Percentiles rank a stretch among this genome's conserved stretches.
Evolutionary conservation across 2,888 invertebrate species (phyloP).

Genomic region (Enchytraeus crypticus): DNA sequence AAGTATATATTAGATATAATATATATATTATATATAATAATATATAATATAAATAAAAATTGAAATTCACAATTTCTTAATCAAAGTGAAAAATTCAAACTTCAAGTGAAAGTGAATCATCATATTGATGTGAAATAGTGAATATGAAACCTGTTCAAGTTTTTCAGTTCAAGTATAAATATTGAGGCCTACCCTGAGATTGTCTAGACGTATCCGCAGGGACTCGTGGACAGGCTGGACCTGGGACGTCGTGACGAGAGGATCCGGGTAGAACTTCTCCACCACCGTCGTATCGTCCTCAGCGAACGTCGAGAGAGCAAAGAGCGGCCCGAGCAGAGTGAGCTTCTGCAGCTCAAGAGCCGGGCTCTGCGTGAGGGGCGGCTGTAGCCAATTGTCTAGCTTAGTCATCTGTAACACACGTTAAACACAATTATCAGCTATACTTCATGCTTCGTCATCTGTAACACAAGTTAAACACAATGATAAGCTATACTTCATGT

Average conservation of each 20-base stretch:
- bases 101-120: no score
- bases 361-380: slow-evolving; percentile 58
- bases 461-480: slow-evolving; percentile 16
- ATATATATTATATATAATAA: no score
- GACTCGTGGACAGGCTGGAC: slow-evolving; percentile 56
- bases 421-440: slow-evolving; percentile 51
- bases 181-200: no score
- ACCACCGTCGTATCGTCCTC: slow-evolving; percentile 80
- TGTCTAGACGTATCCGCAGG: slow-evolving; percentile 70
- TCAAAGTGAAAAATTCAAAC: no score
- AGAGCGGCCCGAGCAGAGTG: slow-evolving; percentile 82
- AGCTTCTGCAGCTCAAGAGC: slow-evolving; percentile 75
- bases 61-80: no score
- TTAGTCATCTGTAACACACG: slow-evolving; percentile 37
- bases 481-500: slow-evolving; percentile 58
- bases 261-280: slow-evolving; percentile 59
- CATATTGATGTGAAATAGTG: no score
- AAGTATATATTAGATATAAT: no score
- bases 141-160: no score
- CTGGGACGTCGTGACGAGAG: slow-evolving; percentile 39
- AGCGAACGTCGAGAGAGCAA: slow-evolving; percentile 81
- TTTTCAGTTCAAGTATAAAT: no score
- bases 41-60: no score
- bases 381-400: slow-evolving; percentile 64
- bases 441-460: slow-evolving; percentile 54